Base-by-base conservation (phyloP, 2,113 vertebrate species). In the Natator depressus region DNA sequence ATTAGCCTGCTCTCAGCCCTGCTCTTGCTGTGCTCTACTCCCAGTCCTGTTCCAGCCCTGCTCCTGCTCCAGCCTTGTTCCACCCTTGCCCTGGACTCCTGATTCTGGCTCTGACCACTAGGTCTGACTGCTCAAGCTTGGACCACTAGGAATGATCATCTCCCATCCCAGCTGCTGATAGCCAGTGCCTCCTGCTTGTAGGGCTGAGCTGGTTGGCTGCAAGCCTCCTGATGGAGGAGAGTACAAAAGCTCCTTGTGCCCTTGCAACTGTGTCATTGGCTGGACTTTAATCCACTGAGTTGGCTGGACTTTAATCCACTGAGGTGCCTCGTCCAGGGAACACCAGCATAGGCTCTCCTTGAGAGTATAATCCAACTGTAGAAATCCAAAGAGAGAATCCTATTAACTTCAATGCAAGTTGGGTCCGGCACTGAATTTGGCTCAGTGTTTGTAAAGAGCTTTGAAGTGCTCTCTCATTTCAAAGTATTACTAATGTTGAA, bases 401-500 rank as follows among this genome's bases (percentile, higher is more conserved):
- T 91, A 3, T 59, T 1, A 5, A 62, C 24, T 76, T 89, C 0
- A 1, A 27, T 84, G 55, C 49, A 85, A 93, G 31, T 55, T 53
- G 47, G 1, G 0, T n/a, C 35, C 88, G 29, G 79, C 2, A 0
- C n/a, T 79, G 53, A 65, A 46, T 76, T 72, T 5, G 4, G 38
- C 46, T 93, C 88, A 62, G 55, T 81, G 25, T 46, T 72, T 83
- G 19, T 46, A 38, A 46, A 24, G 57, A 62, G 72, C 65, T 76
- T 27, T 85, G 3, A 78, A 87, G 75, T 25, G 8, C 57, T 27
- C 75, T 93, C 14, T 54, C 3, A 29, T 59, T 81, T 96, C 19
- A 57, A 90, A 55, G 17, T 80, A 10, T 87, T 95, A 89, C 46
- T 92, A 17, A 20, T 84, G 16, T 82, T 93, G 17, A 82, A 42